Conservation (phyloP, 2,888 invertebrate genomes). For the Magallana nippona region DNA sequence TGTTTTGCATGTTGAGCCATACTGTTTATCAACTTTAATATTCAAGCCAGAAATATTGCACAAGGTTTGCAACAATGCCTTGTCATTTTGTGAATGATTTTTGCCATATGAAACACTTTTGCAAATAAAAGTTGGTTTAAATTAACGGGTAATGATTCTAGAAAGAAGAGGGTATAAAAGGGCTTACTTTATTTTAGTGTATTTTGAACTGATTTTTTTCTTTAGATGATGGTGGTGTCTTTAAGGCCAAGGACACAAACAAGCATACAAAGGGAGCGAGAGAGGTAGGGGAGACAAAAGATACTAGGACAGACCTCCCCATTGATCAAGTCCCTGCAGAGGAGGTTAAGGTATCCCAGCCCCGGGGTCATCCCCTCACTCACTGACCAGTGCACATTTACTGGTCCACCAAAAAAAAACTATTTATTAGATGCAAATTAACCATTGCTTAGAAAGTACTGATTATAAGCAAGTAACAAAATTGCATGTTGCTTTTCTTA, state of each 20-base stretch:
- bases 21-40: no score
- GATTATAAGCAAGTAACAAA: neutral
- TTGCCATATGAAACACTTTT: no score
- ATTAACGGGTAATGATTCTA: no score
- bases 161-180: no score
- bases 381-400: neutral
- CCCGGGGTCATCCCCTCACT: neutral
- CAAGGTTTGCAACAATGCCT: no score
- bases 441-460: slow-evolving; percentile 1
- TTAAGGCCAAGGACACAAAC: slow-evolving; percentile 60
- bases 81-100: no score
- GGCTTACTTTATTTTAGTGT: no score
- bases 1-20: no score
- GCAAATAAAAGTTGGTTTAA: no score
- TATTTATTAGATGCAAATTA: neutral
- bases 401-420: neutral
- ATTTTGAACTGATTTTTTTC: neutral
- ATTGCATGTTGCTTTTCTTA: no score
- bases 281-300: slow-evolving; percentile 62
- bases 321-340: slow-evolving; percentile 69
- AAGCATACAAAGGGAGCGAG: slow-evolving; percentile 57
- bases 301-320: slow-evolving; percentile 67
- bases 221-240: slow-evolving; percentile 69
- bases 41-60: no score
- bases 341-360: slow-evolving; percentile 62